phyloP scores from a whole-genome alignment of 2,797 vertebrate species.

The Hephaestus fuliginosus region DNA sequence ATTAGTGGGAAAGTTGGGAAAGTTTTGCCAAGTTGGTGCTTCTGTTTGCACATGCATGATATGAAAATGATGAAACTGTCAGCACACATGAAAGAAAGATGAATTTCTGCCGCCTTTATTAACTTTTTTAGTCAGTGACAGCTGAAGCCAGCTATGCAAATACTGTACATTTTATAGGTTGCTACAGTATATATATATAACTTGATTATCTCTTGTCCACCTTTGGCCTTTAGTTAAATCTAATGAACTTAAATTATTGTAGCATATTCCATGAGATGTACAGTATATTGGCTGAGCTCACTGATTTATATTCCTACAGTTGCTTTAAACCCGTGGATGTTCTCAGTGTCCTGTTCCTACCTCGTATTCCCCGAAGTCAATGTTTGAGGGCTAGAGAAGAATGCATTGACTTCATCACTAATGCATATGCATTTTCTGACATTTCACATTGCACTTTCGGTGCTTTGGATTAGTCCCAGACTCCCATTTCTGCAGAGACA shows the following conservation, averaged over 20 bases:
- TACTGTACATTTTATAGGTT: not conserved
- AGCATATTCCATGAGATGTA: constrained; percentile 16
- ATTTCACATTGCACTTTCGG: constrained; percentile 43
- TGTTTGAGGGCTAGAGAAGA: constrained; percentile 49
- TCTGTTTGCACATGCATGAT: constrained; percentile 1
- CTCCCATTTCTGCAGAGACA: constrained; percentile 24
- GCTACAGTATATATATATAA: constrained; percentile 11
- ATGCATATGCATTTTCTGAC: constrained; percentile 66
- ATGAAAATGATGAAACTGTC: constrained; percentile 22
- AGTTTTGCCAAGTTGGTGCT: not conserved
- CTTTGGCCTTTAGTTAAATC: constrained; percentile 30
- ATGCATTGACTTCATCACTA: constrained; percentile 54
- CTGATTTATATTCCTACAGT: constrained; percentile 51
- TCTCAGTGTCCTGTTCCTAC: constrained; percentile 19
- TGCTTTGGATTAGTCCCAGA: constrained; percentile 5
- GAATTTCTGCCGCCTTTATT: constrained; percentile 28
- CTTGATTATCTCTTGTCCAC: constrained; percentile 23
- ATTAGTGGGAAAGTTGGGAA: not conserved
- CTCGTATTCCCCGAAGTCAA: constrained; percentile 52
- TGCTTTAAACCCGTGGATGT: constrained; percentile 31
- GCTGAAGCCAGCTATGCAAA: constrained; percentile 47
- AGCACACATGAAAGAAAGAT: not conserved
- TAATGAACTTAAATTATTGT: constrained; percentile 22
- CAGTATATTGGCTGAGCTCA: constrained; percentile 2
- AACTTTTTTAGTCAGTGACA: constrained; percentile 25